phyloP scores from a whole-genome alignment of 2,113 vertebrate genomes.

The rabbit (Oryctolagus cuniculus) region DNA sequence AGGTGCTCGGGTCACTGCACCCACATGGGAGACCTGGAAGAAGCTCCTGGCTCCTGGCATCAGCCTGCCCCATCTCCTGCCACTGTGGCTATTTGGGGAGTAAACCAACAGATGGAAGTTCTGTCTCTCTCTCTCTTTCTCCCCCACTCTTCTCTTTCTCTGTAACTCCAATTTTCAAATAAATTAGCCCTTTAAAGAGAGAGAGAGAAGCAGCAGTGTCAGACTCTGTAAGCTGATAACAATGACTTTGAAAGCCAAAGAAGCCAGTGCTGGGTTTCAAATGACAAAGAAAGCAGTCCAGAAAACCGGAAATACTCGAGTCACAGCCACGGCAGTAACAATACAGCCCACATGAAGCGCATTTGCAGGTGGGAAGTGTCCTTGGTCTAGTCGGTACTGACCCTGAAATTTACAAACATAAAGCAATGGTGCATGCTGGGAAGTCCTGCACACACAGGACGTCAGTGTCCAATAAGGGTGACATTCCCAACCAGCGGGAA shows the following conservation, averaged over 20 bases:
- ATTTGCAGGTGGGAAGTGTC: background rate
- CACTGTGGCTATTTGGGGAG: no score
- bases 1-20: no score
- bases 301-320: background rate
- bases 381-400: background rate
- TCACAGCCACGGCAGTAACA: background rate
- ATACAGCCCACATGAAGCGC: background rate
- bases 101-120: no score
- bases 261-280: background rate
- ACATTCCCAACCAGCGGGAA: background rate
- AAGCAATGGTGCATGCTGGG: background rate
- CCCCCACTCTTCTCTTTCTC: no score
- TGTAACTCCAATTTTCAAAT: no score
- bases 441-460: background rate
- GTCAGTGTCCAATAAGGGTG: slow-evolving; percentile 7
- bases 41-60: no score
- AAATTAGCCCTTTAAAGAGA: no score
- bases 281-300: background rate
- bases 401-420: background rate
- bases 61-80: no score
- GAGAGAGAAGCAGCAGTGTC: background rate
- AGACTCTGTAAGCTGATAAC: background rate
- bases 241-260: background rate
- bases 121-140: no score
- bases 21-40: no score